Evolutionary conservation across 1,140 invertebrate genomes (phyloP).

Genomic region (Drepana arcuata): DNA sequence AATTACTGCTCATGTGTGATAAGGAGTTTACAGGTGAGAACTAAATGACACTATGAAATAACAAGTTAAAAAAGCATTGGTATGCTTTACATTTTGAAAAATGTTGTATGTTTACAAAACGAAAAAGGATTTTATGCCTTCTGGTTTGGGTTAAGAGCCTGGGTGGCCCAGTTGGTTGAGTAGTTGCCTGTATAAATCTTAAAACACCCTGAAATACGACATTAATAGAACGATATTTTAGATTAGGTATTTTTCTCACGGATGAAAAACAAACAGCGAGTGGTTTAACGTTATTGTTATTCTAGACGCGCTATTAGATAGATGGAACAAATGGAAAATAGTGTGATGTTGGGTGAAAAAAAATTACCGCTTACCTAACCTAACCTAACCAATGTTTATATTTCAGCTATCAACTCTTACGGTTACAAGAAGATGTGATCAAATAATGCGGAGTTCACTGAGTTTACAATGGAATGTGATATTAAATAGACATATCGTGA

Average conservation of each 20-base stretch:
- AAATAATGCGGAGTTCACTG: background rate
- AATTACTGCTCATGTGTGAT: conserved; percentile 79
- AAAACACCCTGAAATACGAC: background rate
- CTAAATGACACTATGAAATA: no score
- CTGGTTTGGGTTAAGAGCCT: no score
- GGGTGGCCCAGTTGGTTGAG: background rate
- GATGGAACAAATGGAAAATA: background rate
- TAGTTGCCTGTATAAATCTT: background rate
- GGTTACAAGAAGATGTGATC: conserved; percentile 78
- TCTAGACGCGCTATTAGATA: no score
- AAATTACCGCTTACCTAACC: no score
- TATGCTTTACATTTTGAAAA: background rate
- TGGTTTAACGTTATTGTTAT: background rate
- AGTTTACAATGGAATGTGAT: conserved; percentile 1
- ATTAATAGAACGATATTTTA: background rate
- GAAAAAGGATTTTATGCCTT: no score
- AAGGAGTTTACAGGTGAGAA: conserved; percentile 80
- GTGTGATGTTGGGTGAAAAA: no score
- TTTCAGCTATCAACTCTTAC: conserved; percentile 83
- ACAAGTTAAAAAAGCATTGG: background rate
- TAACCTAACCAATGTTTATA: conserved; percentile 12
- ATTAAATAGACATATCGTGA: conserved; percentile 16
- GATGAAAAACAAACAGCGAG: background rate
- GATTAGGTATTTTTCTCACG: background rate
- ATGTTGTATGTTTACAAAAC: background rate